Base-by-base conservation (phyloP, 1,140 invertebrate genomes). In the Drosophila fuyamai region DNA sequence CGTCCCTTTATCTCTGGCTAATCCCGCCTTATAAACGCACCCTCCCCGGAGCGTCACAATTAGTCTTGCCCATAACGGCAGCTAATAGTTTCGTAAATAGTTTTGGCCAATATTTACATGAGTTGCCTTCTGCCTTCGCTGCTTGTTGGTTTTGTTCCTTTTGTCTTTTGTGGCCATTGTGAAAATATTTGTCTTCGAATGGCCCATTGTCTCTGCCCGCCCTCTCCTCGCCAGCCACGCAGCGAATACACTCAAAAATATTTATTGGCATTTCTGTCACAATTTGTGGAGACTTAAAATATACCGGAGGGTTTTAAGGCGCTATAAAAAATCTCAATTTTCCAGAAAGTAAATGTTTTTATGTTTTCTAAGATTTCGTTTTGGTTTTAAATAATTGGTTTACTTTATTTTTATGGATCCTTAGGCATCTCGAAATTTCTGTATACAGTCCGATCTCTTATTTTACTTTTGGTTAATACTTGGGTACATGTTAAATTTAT, bases 151-250 rank as follows among this genome's bases (percentile, higher is more conserved):
- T 68, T 56, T 70, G 67, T 57, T 71, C 51, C 66, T 57, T 71
- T 70, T 71, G 67, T 71, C 65, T 71, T 41, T 70, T 40, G 67
- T n/a, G 56, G 16, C 50, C 67, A 71, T 77, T 78, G 76, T 78
- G 67, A 65, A 79, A 79, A 79, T 78, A 72, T 79, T 78, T 79
- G 76, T 79, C 75, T 79, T 78, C 59, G 55, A 78, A 77, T 70
- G 65, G 65, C 43, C 65, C 67, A 71, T 70, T 71, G 67, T 71
- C 67, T 70, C 67, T 50, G 55, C 10, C 71, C 61, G 16, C 54
- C 57, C n/a, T 43, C 18, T 44, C 23, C 9, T 38, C 36, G 38
- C 36, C 47, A 53, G 38, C 12, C 23, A 4, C 13, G 14, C 35
- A 10, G 29, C 35, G 23, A 5, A 10, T 41, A 36, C 65, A 68